Evolutionary conservation across 2,113 vertebrate species (phyloP).

Genomic region (Callaeas wilsoni): DNA sequence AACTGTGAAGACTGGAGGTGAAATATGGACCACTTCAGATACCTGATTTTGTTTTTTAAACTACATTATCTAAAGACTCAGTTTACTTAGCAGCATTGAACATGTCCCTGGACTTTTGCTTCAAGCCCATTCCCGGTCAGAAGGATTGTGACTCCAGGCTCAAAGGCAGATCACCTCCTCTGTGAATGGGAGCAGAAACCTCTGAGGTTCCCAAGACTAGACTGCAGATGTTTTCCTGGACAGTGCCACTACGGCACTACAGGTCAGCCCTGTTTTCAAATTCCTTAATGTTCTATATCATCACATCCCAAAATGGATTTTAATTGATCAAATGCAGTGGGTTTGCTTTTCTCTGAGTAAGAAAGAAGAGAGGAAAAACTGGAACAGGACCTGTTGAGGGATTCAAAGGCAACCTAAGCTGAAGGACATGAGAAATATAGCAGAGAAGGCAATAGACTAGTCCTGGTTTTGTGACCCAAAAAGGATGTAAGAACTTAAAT

Average conservation of each 20-base stretch:
- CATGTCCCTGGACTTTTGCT: neutral
- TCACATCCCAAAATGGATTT: neutral
- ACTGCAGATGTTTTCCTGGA: neutral
- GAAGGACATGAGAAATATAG: neutral
- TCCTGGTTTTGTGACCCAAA: neutral
- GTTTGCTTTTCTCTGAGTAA: neutral
- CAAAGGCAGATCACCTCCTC: neutral
- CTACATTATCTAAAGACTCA: neutral
- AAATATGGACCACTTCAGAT: neutral
- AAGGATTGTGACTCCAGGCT: neutral
- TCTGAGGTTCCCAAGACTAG: neutral
- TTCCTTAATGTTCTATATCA: neutral
- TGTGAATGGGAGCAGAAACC: neutral
- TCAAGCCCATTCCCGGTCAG: neutral
- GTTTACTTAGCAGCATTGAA: neutral
- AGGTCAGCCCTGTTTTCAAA: neutral
- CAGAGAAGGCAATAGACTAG: neutral
- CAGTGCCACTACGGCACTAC: neutral
- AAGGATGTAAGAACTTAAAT: neutral
- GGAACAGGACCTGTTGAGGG: neutral
- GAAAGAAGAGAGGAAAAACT: neutral
- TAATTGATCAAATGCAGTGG: neutral
- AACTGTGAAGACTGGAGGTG: neutral
- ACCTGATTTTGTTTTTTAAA: neutral
- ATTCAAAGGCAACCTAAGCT: accelerated